Percentiles rank a stretch among this genome's conserved stretches.
Conservation (phyloP, 2,888 invertebrate species). For the Aspidapion aeneum region DNA sequence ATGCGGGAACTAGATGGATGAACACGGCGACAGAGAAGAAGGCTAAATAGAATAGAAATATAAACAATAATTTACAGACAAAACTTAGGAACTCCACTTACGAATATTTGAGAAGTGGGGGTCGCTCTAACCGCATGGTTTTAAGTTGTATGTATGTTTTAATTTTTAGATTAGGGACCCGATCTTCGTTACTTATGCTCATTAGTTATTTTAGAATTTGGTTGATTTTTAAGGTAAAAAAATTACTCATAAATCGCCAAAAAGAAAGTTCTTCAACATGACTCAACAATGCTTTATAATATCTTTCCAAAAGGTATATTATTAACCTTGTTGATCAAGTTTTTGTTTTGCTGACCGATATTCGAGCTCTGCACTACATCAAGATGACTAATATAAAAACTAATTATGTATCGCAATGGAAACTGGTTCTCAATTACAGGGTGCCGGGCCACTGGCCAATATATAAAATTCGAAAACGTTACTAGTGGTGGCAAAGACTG, state of each 20-base stretch:
- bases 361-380: not conserved
- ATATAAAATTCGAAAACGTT: not conserved
- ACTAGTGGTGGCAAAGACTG: not conserved
- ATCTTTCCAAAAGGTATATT: not conserved
- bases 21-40: too few species aligned
- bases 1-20: too few species aligned
- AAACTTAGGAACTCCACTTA: too few species aligned
- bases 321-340: not conserved
- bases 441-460: not conserved
- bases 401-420: not conserved
- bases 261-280: not conserved
- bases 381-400: not conserved
- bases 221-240: too few species aligned
- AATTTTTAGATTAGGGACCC: too few species aligned
- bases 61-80: too few species aligned
- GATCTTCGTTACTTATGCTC: too few species aligned
- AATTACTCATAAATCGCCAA: not conserved
- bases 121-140: too few species aligned
- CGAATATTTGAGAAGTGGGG: too few species aligned
- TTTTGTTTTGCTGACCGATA: not conserved
- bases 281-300: not conserved
- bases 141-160: too few species aligned
- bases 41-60: too few species aligned
- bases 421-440: not conserved
- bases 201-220: too few species aligned